These are phyloP conservation scores for Nymphalis io DNA, from an alignment of 1,140 invertebrate species.

Conservation along the genomic window DNA sequence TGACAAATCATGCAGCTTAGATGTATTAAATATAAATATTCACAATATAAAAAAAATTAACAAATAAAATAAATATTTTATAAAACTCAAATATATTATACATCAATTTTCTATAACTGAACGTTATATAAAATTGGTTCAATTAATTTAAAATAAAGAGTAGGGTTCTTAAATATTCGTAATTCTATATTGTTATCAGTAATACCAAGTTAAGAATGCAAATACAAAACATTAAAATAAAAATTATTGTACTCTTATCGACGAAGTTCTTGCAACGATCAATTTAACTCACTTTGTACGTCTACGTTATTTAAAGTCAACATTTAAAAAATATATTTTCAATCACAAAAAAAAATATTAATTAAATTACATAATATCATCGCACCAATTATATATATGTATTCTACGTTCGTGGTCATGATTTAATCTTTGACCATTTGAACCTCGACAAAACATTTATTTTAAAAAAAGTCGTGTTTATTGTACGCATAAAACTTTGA, in stretches of 20 bases:
- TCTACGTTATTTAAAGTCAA: background rate
- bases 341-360: background rate
- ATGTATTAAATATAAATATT: no score
- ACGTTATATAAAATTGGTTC: no score
- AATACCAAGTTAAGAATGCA: background rate
- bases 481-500: no score
- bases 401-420: background rate
- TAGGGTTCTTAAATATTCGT: background rate
- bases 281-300: background rate
- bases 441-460: background rate
- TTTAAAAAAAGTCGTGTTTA: background rate
- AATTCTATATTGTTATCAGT: background rate
- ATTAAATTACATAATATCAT: background rate
- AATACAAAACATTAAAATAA: background rate
- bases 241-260: background rate
- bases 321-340: background rate
- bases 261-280: no score
- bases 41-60: no score
- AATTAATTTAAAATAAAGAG: no score
- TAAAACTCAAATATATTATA: no score
- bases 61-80: no score
- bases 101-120: no score
- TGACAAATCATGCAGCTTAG: background rate
- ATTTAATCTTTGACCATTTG: slow-evolving; percentile 11
- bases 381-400: background rate